Evolutionary conservation across 2,888 invertebrate genomes (phyloP), one percentile per base, ranked within the genome.

Genomic region (Oxycera nigricornis): DNA sequence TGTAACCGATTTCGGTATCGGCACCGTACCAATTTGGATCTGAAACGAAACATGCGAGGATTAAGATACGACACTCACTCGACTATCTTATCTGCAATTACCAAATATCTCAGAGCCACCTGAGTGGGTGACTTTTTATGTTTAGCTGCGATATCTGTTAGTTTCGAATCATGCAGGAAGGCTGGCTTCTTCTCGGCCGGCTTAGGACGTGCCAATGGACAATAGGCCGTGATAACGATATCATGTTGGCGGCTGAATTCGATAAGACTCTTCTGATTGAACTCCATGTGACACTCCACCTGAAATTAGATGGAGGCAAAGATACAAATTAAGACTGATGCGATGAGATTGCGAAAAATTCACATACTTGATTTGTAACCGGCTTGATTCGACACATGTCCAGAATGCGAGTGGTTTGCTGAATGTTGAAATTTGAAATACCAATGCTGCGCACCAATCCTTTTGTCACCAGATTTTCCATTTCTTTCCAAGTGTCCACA

Each of bases 341-440:
- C 35, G 6, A 55, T 55, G 4, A 50, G 17, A 6, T 17, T 59
- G 1, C 28, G 57, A 59, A n/a, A 50, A 9, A 55, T 4, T 55
- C 1, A 17, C 31, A 72, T 74, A 80, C 84, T 74, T 93, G 92
- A 76, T 90, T 88, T 1, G 87, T 88, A 0, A 88, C 91, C 0
- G 93, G 93, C 80, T 90, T 90, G 73, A 93, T 88, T 74, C 85
- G 88, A 14, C 91, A 90, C 7, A 84, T 87, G 1, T 88, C 87
- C 41, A 95, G 81, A 7, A 96, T 80, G 65, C 92, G 87, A 61
- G 91, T 88, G 2, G 94, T 84, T 84, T 96, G 96, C 65, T 88
- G 86, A 78, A 88, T 90, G 82, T 94, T 96, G 82, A 96, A 96
- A 85, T 97, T 97, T 50, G 94, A 94, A 1, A 96, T 82, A 0